Conservation (phyloP, 2,113 vertebrate genomes). For the Octodon degus region DNA sequence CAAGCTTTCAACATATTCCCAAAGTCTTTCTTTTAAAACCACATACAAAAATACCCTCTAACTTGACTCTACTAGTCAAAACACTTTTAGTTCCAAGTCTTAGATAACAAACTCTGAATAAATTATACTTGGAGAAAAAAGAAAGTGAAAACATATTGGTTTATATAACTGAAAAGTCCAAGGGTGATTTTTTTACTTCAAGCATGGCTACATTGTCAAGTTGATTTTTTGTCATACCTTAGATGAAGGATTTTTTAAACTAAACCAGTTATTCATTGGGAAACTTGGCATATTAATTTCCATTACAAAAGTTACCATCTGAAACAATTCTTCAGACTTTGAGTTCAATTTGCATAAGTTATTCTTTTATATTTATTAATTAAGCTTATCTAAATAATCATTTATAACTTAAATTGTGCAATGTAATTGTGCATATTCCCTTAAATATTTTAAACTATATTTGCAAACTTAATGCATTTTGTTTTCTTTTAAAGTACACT, state of each 20-base stretch:
- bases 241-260: not conserved
- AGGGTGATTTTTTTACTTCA: slow-evolving; percentile 17
- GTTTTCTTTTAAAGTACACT: slow-evolving; percentile 41
- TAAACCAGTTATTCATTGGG: slow-evolving; percentile 32
- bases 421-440: not conserved
- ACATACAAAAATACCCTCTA: slow-evolving; percentile 28
- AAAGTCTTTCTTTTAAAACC: slow-evolving; percentile 25
- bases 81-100: slow-evolving; percentile 59
- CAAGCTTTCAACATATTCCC: not conserved
- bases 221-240: not conserved
- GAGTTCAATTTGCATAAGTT: slow-evolving; percentile 1
- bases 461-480: slow-evolving; percentile 10
- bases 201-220: not conserved
- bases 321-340: slow-evolving; percentile 40
- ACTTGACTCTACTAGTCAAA: slow-evolving; percentile 49
- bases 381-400: slow-evolving; percentile 1
- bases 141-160: slow-evolving; percentile 23
- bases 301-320: not conserved
- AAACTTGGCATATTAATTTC: not conserved
- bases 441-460: slow-evolving; percentile 43
- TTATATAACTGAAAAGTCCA: slow-evolving; percentile 36
- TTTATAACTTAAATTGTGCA: not conserved
- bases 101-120: slow-evolving; percentile 52
- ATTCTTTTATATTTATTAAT: not conserved
- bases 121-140: not conserved